These are phyloP conservation scores for Aphaenogaster floridana DNA, from an alignment of 1,140 invertebrate genomes.

Conservation along the genomic window DNA sequence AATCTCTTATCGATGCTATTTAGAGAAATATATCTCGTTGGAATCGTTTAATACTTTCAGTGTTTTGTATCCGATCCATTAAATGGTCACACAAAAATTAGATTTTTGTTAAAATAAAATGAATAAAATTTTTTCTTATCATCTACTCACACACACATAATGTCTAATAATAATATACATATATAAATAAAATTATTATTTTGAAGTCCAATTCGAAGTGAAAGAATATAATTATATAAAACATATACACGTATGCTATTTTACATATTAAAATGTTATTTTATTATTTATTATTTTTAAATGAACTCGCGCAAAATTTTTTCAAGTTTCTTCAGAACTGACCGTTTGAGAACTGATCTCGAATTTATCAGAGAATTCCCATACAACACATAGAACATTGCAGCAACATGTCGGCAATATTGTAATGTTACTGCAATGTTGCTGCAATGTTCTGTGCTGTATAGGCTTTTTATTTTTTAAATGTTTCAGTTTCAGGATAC, in stretches of 20 bases:
- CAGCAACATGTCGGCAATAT: too few relatives aligned
- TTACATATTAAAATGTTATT: constrained; percentile 6
- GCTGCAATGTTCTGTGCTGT: too few relatives aligned
- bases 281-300: constrained; percentile 24
- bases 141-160: not conserved
- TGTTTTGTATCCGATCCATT: not conserved
- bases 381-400: too few relatives aligned
- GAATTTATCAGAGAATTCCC: not conserved
- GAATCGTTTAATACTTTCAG: not conserved
- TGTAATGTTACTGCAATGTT: too few relatives aligned
- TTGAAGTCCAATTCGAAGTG: not conserved
- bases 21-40: not conserved
- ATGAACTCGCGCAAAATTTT: not conserved
- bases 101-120: not conserved
- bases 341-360: not conserved
- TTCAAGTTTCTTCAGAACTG: not conserved
- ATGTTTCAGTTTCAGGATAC: constrained; percentile 11
- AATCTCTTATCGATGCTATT: not conserved
- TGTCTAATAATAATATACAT: not conserved
- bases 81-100: not conserved
- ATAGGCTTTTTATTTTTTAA: too few relatives aligned
- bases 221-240: not conserved
- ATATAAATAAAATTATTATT: constrained; percentile 22
- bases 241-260: not conserved
- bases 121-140: not conserved